Percentiles rank a stretch among this genome's conserved stretches.
These are phyloP conservation scores for Chymomyza procnemis DNA, from an alignment of 2,888 invertebrate species.

Conservation along the genomic window DNA sequence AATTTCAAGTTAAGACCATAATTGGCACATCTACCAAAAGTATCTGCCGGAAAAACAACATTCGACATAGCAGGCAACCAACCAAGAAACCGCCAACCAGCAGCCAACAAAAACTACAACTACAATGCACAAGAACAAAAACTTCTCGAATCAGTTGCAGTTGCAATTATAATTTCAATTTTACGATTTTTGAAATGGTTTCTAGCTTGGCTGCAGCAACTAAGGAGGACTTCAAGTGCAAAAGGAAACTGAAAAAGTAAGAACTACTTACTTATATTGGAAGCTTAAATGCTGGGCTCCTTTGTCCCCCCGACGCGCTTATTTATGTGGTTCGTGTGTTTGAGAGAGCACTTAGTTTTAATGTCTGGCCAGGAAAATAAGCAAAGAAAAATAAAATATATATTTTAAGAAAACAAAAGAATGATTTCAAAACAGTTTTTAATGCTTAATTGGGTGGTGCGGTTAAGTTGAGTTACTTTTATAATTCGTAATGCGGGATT, in stretches of 20 bases:
- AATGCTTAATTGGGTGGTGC: neutral
- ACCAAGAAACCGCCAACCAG: neutral
- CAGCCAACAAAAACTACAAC: neutral
- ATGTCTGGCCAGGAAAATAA: conserved; percentile 53
- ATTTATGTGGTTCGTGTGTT: conserved; percentile 58
- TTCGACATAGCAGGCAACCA: neutral
- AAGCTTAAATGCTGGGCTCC: neutral
- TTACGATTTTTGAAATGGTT: conserved; percentile 66
- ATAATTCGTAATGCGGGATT: too few species aligned
- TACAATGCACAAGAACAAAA: conserved; percentile 27
- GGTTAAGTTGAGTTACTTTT: too few species aligned
- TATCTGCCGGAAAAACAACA: conserved; percentile 19
- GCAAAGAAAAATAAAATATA: conserved; percentile 32
- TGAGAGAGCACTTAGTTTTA: conserved; percentile 65
- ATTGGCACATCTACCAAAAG: conserved; percentile 52
- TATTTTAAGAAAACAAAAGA: conserved; percentile 14
- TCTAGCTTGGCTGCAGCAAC: conserved; percentile 24
- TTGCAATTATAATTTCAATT: conserved; percentile 71
- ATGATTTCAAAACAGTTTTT: neutral
- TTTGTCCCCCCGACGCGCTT: conserved; percentile 20
- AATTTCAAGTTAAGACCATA: conserved; percentile 60
- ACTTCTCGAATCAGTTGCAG: conserved; percentile 60
- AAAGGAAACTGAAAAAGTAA: neutral
- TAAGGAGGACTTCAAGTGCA: neutral
- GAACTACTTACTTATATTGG: neutral